These are phyloP conservation scores for Pseudolaguvia tuberculata DNA, from an alignment of 2,113 vertebrate genomes.

Conservation along the genomic window DNA sequence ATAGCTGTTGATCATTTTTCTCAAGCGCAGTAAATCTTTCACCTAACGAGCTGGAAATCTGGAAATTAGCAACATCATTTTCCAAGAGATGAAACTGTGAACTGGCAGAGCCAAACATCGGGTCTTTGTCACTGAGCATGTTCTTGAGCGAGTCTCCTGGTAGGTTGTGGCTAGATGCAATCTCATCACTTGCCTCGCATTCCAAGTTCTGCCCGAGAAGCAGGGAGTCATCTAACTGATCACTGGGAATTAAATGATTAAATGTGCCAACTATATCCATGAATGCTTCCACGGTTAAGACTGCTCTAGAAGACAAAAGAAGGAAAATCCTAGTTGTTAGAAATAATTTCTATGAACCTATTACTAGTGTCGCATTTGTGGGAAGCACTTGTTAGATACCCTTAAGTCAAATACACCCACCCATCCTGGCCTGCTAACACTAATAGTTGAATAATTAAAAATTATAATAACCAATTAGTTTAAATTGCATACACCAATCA, in stretches of 20 bases:
- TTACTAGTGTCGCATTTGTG: too few species aligned
- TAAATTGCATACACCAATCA: not conserved
- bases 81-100: slow-evolving; percentile 95
- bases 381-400: too few species aligned
- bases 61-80: slow-evolving; percentile 87
- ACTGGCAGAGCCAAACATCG: slow-evolving; percentile 98
- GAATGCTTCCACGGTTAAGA: slow-evolving; percentile 76
- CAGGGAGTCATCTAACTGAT: slow-evolving; percentile 97
- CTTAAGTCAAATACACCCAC: not conserved
- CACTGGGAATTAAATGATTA: slow-evolving; percentile 98
- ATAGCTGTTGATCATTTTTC: not conserved
- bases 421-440: not conserved
- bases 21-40: slow-evolving; percentile 8
- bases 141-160: slow-evolving; percentile 96
- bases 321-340: too few species aligned
- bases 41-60: slow-evolving; percentile 87
- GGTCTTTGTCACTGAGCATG: slow-evolving; percentile 99
- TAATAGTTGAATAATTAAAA: not conserved
- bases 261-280: slow-evolving; percentile 99
- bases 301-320: slow-evolving; percentile 23
- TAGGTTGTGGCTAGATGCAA: slow-evolving; percentile 79
- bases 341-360: too few species aligned
- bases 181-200: slow-evolving; percentile 97
- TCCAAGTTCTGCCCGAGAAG: slow-evolving; percentile 91
- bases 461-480: not conserved